Evolutionary conservation across 2,888 invertebrate species (phyloP).

Genomic region (Hipparchia semele): DNA sequence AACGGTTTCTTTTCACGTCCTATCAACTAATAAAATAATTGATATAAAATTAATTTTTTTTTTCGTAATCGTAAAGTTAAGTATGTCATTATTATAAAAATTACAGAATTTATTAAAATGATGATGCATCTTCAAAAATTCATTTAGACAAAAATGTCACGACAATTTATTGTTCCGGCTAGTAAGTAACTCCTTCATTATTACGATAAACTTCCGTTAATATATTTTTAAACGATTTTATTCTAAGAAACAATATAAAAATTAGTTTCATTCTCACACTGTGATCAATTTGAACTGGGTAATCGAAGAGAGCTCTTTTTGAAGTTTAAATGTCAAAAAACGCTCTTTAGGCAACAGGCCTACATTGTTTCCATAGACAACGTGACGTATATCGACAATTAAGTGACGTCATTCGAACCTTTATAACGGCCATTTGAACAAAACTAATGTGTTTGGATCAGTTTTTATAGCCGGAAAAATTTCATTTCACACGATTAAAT

Average conservation of each 20-base stretch:
- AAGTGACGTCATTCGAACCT: too few relatives aligned
- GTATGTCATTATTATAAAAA: background rate
- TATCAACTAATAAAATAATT: background rate
- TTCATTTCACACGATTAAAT: background rate
- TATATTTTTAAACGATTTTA: too few relatives aligned
- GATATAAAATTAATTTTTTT: background rate
- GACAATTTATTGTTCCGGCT: background rate
- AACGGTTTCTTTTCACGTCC: slow-evolving; percentile 6
- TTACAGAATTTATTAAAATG: background rate
- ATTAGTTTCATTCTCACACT: too few relatives aligned
- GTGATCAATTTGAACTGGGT: too few relatives aligned
- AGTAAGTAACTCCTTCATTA: background rate
- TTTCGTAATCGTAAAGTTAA: background rate
- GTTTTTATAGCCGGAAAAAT: background rate
- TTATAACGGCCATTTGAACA: too few relatives aligned
- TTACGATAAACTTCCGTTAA: too few relatives aligned
- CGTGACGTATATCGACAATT: too few relatives aligned
- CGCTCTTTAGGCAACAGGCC: too few relatives aligned
- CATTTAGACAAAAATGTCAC: background rate
- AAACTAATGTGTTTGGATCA: background rate
- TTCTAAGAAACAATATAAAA: too few relatives aligned
- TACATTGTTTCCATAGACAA: too few relatives aligned
- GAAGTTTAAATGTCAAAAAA: too few relatives aligned
- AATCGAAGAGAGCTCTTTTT: too few relatives aligned
- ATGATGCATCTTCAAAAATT: slow-evolving; percentile 17